Evolutionary conservation across 2,797 vertebrate genomes (phyloP).

Genomic region (Sphenopsis melanotis): DNA sequence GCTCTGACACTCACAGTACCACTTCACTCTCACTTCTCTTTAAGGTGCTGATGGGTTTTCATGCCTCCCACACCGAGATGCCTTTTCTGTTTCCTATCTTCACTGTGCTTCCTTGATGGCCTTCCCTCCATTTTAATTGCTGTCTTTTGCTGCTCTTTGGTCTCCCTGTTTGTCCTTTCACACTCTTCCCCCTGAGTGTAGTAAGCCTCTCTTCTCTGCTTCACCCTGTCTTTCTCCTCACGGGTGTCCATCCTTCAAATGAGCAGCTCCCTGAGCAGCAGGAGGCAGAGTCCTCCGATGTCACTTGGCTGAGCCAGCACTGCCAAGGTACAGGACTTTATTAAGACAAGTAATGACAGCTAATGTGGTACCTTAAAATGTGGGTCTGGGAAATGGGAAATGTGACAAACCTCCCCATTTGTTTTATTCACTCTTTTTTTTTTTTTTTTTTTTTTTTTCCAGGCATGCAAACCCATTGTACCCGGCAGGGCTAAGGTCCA

Average conservation of each 20-base stretch:
- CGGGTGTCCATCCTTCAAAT: background rate
- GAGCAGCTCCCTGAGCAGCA: fast-evolving
- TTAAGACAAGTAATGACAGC: background rate
- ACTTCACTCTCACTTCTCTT: background rate
- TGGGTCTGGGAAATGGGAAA: background rate
- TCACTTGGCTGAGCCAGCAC: background rate
- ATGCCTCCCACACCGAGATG: background rate
- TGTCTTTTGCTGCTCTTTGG: background rate
- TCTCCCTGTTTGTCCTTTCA: background rate
- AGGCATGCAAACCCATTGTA: background rate
- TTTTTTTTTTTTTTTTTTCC: too few species aligned
- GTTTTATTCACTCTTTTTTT: too few species aligned
- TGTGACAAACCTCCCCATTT: background rate
- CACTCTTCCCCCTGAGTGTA: background rate
- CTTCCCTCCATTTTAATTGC: background rate
- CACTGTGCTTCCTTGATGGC: background rate
- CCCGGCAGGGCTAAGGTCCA: background rate
- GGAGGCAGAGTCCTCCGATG: background rate
- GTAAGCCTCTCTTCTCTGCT: background rate
- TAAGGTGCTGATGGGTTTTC: background rate
- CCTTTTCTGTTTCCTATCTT: background rate
- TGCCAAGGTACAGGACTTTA: background rate
- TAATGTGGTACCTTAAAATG: background rate
- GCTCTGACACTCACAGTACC: background rate
- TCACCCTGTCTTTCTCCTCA: background rate